Evolutionary conservation across 2,888 invertebrate genomes (phyloP).

Genomic region (Teinopalpus imperialis): DNA sequence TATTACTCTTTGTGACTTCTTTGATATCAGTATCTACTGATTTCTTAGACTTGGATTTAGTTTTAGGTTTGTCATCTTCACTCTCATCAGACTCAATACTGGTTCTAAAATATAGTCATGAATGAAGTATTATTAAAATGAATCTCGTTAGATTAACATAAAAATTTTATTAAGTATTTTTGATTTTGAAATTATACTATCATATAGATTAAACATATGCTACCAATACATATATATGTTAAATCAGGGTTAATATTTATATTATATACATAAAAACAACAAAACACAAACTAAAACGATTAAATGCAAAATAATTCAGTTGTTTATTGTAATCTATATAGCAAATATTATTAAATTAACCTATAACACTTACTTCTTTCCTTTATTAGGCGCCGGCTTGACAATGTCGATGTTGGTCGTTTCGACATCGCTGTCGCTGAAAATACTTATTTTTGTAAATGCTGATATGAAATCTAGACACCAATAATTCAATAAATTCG

Average conservation of each 20-base stretch:
- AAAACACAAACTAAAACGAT: neutral
- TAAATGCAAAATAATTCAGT: neutral
- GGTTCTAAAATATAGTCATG: slow-evolving; percentile 44
- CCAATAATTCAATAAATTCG: slow-evolving; percentile 43
- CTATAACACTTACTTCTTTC: slow-evolving; percentile 74
- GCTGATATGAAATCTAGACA: slow-evolving; percentile 28
- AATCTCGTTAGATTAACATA: no score
- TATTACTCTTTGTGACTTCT: slow-evolving; percentile 79
- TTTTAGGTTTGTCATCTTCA: slow-evolving; percentile 72
- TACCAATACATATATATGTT: neutral
- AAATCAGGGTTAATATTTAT: neutral
- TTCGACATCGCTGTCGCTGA: slow-evolving; percentile 84
- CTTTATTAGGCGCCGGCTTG: slow-evolving; percentile 62
- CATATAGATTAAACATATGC: slow-evolving; percentile 10
- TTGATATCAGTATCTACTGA: slow-evolving; percentile 73
- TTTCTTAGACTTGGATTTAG: slow-evolving; percentile 75
- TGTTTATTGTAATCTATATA: no score
- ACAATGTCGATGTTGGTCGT: slow-evolving; percentile 63
- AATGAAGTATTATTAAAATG: no score
- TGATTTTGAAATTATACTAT: neutral
- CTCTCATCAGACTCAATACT: slow-evolving; percentile 68
- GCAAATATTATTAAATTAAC: slow-evolving; percentile 50
- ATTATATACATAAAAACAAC: neutral
- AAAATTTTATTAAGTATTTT: neutral
- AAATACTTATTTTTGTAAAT: slow-evolving; percentile 38